Conservation (phyloP, 2,888 invertebrate species). For the Xestia sexstrigata region DNA sequence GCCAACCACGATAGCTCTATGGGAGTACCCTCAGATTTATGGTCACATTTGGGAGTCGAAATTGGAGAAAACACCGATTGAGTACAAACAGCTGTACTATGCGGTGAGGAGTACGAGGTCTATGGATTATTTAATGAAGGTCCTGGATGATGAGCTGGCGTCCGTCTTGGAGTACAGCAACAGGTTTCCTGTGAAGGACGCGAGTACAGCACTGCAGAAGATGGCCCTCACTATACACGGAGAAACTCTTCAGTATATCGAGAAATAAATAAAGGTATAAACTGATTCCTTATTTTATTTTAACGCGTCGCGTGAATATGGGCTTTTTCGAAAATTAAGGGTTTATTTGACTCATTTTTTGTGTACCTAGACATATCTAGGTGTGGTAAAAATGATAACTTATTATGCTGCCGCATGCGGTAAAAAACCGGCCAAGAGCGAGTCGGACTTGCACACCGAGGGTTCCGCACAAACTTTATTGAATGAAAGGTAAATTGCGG, state of each 20-base stretch:
- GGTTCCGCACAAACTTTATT: no score
- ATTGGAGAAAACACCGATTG: slow-evolving; percentile 77
- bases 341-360: background rate
- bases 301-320: background rate
- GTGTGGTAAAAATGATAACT: background rate
- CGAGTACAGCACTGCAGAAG: slow-evolving; percentile 81
- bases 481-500: no score
- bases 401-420: background rate
- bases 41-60: slow-evolving; percentile 80
- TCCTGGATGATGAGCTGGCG: slow-evolving; percentile 82
- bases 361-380: background rate
- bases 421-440: no score
- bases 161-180: slow-evolving; percentile 79
- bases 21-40: slow-evolving; percentile 86
- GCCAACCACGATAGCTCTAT: slow-evolving; percentile 81
- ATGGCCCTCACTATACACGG: slow-evolving; percentile 84
- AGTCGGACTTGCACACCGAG: no score
- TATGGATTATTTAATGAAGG: slow-evolving; percentile 80
- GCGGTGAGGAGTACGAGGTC: slow-evolving; percentile 82
- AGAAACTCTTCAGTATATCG: slow-evolving; percentile 84
- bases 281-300: slow-evolving; percentile 24
- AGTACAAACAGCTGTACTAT: slow-evolving; percentile 83
- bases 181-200: slow-evolving; percentile 83
- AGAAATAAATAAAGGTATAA: slow-evolving; percentile 71
- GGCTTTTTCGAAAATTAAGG: background rate